Percentiles rank a stretch among this genome's conserved stretches.
Evolutionary conservation across 2,113 vertebrate genomes (phyloP).

Genomic region (Neolamprologus brichardi): DNA sequence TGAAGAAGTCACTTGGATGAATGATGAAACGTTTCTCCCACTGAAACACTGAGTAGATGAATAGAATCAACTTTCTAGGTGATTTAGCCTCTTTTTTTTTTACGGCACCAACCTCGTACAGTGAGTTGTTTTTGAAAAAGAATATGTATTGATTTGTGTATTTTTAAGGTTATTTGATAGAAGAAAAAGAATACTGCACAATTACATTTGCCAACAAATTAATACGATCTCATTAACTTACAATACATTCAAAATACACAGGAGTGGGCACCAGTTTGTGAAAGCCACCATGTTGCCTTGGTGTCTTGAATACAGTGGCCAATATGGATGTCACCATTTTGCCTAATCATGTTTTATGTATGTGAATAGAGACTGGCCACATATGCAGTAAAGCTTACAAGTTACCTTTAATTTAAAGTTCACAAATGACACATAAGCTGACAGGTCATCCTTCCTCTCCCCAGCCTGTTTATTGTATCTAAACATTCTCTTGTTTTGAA

Average conservation of each 20-base stretch:
- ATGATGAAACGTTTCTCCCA: not conserved
- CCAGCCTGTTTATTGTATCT: not conserved
- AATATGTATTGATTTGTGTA: not conserved
- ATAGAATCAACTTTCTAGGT: not conserved
- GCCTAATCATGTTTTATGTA: not conserved
- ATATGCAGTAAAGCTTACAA: not conserved
- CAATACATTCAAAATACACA: not conserved
- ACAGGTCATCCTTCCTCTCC: not conserved
- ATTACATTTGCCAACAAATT: not conserved
- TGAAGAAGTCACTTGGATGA: not conserved
- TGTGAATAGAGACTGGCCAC: not conserved
- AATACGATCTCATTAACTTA: not conserved
- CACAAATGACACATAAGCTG: not conserved
- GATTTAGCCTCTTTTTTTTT: not conserved
- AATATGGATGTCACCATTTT: not conserved
- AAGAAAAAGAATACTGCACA: too few relatives aligned
- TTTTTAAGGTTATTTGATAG: too few relatives aligned
- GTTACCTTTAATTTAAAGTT: not conserved
- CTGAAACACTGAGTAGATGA: not conserved
- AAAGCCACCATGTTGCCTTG: not conserved
- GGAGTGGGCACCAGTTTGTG: not conserved
- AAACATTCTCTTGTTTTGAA: not conserved
- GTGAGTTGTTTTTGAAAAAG: not conserved
- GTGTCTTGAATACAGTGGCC: not conserved
- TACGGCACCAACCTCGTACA: not conserved